phyloP scores from a whole-genome alignment of 23 tunicate species.

The Trididemnum clinides region DNA sequence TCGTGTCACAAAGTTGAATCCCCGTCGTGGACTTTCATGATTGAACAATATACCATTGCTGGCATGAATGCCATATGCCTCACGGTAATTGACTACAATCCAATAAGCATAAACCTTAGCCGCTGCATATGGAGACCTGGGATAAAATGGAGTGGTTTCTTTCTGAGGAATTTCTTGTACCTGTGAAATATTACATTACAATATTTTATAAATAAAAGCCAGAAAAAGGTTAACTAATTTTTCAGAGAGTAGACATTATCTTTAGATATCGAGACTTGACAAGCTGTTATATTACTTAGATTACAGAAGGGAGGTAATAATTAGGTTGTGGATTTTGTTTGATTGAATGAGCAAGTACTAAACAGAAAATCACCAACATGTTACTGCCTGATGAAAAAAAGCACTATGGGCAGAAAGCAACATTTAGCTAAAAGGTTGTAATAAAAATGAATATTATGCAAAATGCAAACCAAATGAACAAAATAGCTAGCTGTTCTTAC shows the following conservation, averaged over 20 bases:
- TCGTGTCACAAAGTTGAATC: conserved; percentile 90
- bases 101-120: conserved; percentile 96
- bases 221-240: too few species aligned
- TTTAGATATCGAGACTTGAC: too few species aligned
- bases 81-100: conserved; percentile 95
- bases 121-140: conserved; percentile 96
- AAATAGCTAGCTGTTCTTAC: conserved; percentile 24
- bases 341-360: not conserved
- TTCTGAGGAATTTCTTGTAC: conserved; percentile 58
- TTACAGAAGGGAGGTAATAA: too few species aligned
- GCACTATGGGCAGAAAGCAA: too few species aligned
- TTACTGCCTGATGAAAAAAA: not conserved
- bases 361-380: not conserved
- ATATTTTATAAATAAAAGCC: too few species aligned
- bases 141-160: conserved; percentile 95
- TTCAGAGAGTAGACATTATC: too few species aligned
- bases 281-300: too few species aligned
- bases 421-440: too few species aligned
- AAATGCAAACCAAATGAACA: too few species aligned
- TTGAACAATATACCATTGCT: conserved; percentile 94
- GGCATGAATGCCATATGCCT: conserved; percentile 95
- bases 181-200: not conserved
- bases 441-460: too few species aligned
- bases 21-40: conserved; percentile 93
- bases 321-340: too few species aligned